Conservation (phyloP, 2,797 vertebrate species). For the Chiloscyllium punctatum region DNA sequence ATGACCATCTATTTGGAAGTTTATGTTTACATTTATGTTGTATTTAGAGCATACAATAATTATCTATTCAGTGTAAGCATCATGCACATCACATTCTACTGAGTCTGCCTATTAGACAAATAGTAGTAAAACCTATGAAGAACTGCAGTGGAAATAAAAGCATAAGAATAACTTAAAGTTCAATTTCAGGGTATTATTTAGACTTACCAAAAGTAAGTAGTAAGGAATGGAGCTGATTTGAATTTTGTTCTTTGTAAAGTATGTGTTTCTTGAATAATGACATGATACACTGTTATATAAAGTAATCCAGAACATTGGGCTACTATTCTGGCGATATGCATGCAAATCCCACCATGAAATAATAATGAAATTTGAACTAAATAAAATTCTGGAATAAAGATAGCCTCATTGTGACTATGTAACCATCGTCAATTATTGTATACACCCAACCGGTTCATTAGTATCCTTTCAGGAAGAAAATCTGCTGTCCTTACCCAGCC, state of each 20-base stretch:
- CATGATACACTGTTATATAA: not conserved
- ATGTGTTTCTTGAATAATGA: not conserved
- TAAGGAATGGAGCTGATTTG: not conserved
- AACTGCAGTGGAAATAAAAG: not conserved
- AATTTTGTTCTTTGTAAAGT: not conserved
- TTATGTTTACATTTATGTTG: not conserved
- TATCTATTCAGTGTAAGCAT: not conserved
- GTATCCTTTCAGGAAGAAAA: no score
- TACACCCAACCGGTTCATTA: no score
- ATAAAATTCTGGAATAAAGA: no score
- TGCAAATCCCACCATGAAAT: no score
- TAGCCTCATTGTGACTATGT: no score
- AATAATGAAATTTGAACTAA: no score
- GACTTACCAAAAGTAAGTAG: not conserved
- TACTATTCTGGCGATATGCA: no score
- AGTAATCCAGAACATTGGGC: no score
- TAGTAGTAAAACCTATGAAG: not conserved
- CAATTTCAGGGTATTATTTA: not conserved
- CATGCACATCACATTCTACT: not conserved
- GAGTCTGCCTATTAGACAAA: not conserved
- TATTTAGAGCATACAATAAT: slow-evolving; percentile 4
- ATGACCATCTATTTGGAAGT: not conserved
- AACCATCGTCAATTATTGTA: no score
- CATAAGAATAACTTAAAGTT: not conserved
- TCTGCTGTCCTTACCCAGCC: no score